Base-by-base conservation (phyloP, 2,113 vertebrate genomes). In the Gallinago jamesoni region DNA sequence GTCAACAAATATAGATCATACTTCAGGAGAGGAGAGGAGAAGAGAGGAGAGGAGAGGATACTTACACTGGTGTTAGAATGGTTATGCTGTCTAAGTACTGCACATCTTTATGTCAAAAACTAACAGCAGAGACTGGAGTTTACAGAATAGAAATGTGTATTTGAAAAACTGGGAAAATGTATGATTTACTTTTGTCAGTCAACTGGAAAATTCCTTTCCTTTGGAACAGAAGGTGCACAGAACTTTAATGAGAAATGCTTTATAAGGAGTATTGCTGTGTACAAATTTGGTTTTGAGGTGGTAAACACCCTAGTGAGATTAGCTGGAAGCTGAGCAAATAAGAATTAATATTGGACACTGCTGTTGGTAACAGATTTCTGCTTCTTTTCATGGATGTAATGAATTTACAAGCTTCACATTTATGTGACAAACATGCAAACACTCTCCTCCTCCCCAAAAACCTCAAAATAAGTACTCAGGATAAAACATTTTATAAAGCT, bases 241-340 rank as follows among this genome's bases (percentile, higher is more conserved):
- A 87, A 84, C 31, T 95, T 93, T 73, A 86, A 66, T 35, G 41
- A 79, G 24, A 59, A 79, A 8, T 52, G 25, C 2, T 77, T 91
- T 85, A 55, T 76, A 69, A 73, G 20, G 14, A 12, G 6, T 53
- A 62, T 72, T 92, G 57, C 33, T 56, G 12, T 70, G 68, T 12
- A 93, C 27, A 93, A 67, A 81, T 90, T 80, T 55, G 10, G n/a
- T 77, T 90, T 81, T 72, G 72, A 76, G 56, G 30, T 90, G 48
- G 93, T 86, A 83, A 96, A 92, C 33, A 76, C 20, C 48, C 33
- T 50, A 47, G 37, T 68, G 53, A 96, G 52, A 97, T 69, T 89
- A 95, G 31, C 28, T 57, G 57, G 64, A 90, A 93, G 56, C 52
- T 89, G 39, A 86, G 66, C 3, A 95, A 95, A 90, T 75, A 14